These are phyloP conservation scores for Nomada flava DNA, from an alignment of 2,888 invertebrate genomes.

Conservation along the genomic window DNA sequence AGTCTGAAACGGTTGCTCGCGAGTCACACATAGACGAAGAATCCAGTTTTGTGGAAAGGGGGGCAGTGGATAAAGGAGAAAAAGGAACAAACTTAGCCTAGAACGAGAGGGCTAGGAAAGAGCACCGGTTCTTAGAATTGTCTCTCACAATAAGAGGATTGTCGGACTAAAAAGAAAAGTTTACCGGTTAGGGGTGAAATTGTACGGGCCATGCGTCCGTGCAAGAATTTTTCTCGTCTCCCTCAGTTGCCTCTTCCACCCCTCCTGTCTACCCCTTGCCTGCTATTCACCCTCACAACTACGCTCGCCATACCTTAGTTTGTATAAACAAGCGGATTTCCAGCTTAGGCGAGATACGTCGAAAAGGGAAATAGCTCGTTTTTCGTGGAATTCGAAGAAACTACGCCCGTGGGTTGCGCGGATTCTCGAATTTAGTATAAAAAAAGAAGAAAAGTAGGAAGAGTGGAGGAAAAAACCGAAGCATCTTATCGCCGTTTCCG, in stretches of 20 bases:
- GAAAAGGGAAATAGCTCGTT: constrained; percentile 62
- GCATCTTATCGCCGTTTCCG: constrained; percentile 73
- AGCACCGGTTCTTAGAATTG: constrained; percentile 77
- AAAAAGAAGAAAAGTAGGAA: not conserved
- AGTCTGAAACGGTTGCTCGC: constrained; percentile 54
- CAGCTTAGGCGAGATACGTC: constrained; percentile 76
- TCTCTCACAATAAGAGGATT: constrained; percentile 81
- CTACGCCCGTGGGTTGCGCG: constrained; percentile 28
- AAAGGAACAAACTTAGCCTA: constrained; percentile 24
- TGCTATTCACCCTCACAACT: constrained; percentile 41
- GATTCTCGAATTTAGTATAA: constrained; percentile 35
- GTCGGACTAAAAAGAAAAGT: constrained; percentile 80
- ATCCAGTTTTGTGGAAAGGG: constrained; percentile 11
- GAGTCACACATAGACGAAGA: constrained; percentile 52
- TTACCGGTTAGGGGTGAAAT: constrained; percentile 80
- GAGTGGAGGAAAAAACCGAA: constrained; percentile 45
- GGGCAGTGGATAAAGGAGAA: constrained; percentile 1
- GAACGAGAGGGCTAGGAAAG: constrained; percentile 51
- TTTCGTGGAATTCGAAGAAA: constrained; percentile 56
- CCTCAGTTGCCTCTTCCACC: constrained; percentile 45
- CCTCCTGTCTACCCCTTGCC: constrained; percentile 15
- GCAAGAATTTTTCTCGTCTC: constrained; percentile 67
- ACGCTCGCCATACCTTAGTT: constrained; percentile 70
- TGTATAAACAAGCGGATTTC: constrained; percentile 82
- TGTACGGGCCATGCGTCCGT: constrained; percentile 74